These are phyloP conservation scores for Bellardia bayeri DNA, from an alignment of 2,888 invertebrate species.

Conservation along the genomic window DNA sequence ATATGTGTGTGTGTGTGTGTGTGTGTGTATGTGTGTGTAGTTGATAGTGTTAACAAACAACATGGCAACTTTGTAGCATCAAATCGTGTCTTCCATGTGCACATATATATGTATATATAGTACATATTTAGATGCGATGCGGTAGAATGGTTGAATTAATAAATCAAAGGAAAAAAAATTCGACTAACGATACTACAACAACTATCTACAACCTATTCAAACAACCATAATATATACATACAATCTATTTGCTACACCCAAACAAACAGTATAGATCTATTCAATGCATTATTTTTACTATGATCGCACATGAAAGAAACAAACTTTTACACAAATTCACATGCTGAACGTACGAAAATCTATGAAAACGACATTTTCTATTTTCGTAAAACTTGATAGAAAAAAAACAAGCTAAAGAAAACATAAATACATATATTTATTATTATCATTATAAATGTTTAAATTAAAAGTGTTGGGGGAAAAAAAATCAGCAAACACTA, in stretches of 20 bases:
- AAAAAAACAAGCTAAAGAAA: constrained; percentile 5
- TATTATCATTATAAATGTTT: constrained; percentile 34
- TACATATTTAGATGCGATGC: no score
- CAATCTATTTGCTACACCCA: background rate
- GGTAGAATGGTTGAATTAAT: constrained; percentile 57
- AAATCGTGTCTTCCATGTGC: constrained; percentile 17
- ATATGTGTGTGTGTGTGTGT: background rate
- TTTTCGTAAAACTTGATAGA: constrained; percentile 35
- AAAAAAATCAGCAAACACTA: constrained; percentile 22
- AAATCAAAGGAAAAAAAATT: constrained; percentile 68
- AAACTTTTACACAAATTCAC: constrained; percentile 4
- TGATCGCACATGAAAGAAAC: constrained; percentile 6
- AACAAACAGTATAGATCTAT: constrained; percentile 28
- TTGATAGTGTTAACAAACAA: constrained; percentile 60
- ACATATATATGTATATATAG: background rate
- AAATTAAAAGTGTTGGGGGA: constrained; percentile 34
- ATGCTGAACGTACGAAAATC: constrained; percentile 14
- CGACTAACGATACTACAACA: constrained; percentile 15
- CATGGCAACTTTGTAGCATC: constrained; percentile 63
- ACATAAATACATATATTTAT: constrained; percentile 40
- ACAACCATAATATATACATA: constrained; percentile 14
- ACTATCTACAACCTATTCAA: background rate
- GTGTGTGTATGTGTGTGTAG: background rate
- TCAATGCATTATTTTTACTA: constrained; percentile 13
- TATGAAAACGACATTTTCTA: constrained; percentile 50